Evolutionary conservation across 1,140 invertebrate species (phyloP), one percentile per base, ranked within the genome.

Genomic region (Sarcophaga bullata): DNA sequence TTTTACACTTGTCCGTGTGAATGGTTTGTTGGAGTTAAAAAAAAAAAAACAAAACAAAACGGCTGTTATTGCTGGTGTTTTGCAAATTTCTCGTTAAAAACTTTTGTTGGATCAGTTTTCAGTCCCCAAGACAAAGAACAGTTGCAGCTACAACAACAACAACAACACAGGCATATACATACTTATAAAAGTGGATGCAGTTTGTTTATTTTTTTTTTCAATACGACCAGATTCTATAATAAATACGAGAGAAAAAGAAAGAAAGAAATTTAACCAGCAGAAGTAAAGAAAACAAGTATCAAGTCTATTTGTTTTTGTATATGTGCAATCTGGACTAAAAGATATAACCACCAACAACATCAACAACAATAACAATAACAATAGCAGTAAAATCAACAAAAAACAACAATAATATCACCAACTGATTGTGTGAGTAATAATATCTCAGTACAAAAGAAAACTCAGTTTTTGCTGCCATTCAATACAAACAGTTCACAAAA

Each of bases 351-450:
- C 15, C 54, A n/a, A 54, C 52, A 13, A 54, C 6, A 54, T 15
- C 54, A 58, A 15, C 54, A 58, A 58, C n/a, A 58, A 58, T 13
- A 58, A 58, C 13, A 58, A n/a, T 58, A 58, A 37, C 25, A 37
- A n/a, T n/a, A 58, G n/a, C 52, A 15, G 13, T 13, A 10, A 52
- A 8, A 52, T 58, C 52, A 58, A 58, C 52, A 58, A 58, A n/a
- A 58, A 58, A 15, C 54, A 58, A n/a, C n/a, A 58, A 58, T 25
- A 68, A n/a, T 68, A 68, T 68, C 62, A 19, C 62, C 62, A 68
- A 68, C 62, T 68, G 62, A 68, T 68, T 68, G 62, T 68, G 62
- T 68, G 62, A 68, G 62, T 68, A 68, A 68, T 68, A 62, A 13
- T 15, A 68, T 58, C 9, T 37, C 4, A 68, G 7, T 19, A 68